Evolutionary conservation across 2,113 vertebrate genomes (phyloP), one percentile per base, ranked within the genome.

Genomic region (Blennius ocellaris): DNA sequence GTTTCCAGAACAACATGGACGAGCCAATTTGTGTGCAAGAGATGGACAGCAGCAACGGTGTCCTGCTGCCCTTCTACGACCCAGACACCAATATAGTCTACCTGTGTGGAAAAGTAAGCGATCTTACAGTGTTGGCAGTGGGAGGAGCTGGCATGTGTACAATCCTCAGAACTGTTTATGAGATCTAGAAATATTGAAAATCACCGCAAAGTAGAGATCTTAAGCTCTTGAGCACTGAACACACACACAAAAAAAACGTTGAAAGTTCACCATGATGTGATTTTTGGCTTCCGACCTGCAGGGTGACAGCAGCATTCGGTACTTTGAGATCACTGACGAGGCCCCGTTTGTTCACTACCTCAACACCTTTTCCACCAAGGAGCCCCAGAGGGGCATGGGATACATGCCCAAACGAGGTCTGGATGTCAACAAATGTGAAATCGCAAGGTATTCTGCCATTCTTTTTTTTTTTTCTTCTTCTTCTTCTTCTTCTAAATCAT

Each of bases 231-330:
- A 30, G 21, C 21, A 4, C 21, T 30, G 21, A 30, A 30, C 21
- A 30, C 21, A 30, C 21, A 30, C 21, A 30, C 21, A 30, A 30
- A 30, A 30, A 30, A 30, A 30, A 30, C 21, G 2, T 30, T 4
- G 4, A 4, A 30, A 30, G 7, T 15, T 48, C 2, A 47, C 10
- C 12, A 14, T 44, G 8, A 21, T 7, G 3, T 0, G 6, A 6
- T 10, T 44, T 12, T 5, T 67, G 8, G 83, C 58, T 30, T 30
- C 4, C 21, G 21, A 30, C 21, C 60, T 30, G 73, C 86, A 99
- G 97, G 98, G 98, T 0, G 98, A 99, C 95, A 99, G 98, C 95
- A 98, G 97, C 89, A 99, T 99, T 79, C 96, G 97, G 81, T 99
- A 99, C 87, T 99, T 99, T 37, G 98, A 99, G 93, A 97, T 99